Evolutionary conservation across 1,140 invertebrate genomes (phyloP), one percentile per base, ranked within the genome.

Genomic region (Drosophila repletoides): DNA sequence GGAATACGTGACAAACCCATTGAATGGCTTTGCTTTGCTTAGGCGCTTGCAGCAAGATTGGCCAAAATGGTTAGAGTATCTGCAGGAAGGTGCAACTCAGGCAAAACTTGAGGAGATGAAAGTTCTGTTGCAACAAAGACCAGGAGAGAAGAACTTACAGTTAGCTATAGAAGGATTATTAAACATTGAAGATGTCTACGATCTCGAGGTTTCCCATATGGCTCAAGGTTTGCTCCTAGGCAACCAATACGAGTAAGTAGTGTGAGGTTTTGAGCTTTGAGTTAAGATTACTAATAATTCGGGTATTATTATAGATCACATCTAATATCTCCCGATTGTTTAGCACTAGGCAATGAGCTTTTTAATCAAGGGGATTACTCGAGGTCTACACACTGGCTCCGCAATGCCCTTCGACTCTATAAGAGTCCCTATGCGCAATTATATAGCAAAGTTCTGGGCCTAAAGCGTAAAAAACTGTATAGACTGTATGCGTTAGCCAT

Each of bases 21-120:
- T 80, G 2, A 75, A 80, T 51, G 65, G 53, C 1, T 80, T 45
- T 26, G 12, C 36, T 0, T 10, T 79, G 7, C 21, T 79, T 0
- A 24, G 71, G n/a, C 31, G 76, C 0, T 29, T 80, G 3, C 61
- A 71, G 4, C 45, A 80, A 21, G 76, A 79, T 48, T 79, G 76
- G 76, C 71, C 71, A 14, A 71, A 75, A 10, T 65, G 48, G 76
- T n/a, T 80, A 1, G 14, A 21, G 6, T 75, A 79, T 49, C 14
- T 79, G 0, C 24, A 55, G 12, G 1, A 22, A 0, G 41, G 51
- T 15, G 19, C 15, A 3, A n/a, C 31, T 0, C 52, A 40, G 2
- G 9, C 29, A 1, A 15, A 22, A 14, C 31, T 46, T 0, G 33
- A 22, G 0, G n/a, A 24, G 19, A 80, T 79, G 31, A 36, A 61